Conservation (phyloP, 2,888 invertebrate genomes). For the Drosophila pegasa region DNA sequence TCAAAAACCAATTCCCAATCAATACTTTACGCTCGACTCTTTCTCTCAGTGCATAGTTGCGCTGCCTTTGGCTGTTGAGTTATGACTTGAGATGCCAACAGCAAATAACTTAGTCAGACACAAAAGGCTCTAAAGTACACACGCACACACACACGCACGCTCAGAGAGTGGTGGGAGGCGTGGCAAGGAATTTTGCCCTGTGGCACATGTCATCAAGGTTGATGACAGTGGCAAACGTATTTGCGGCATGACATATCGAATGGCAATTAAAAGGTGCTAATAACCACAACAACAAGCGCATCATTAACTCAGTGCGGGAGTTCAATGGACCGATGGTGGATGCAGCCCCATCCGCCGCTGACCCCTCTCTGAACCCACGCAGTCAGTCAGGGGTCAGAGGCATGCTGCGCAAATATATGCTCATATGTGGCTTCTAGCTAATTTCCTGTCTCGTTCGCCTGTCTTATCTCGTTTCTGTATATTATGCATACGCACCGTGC, state of each 20-base stretch:
- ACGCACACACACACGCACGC: conserved; percentile 20
- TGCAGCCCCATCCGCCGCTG: background rate
- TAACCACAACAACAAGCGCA: conserved; percentile 37
- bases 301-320: conserved; percentile 44
- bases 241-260: conserved; percentile 60
- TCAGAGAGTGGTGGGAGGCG: background rate
- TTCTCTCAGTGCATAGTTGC: conserved; percentile 12
- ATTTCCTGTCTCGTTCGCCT: conserved; percentile 74
- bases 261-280: conserved; percentile 68
- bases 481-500: conserved; percentile 72
- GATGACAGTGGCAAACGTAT: conserved; percentile 58
- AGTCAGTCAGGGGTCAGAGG: conserved; percentile 15
- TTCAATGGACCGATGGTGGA: conserved; percentile 60
- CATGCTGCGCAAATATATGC: conserved; percentile 13
- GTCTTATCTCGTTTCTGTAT: conserved; percentile 68
- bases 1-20: background rate
- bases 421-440: conserved; percentile 31
- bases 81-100: conserved; percentile 68
- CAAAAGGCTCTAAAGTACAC: conserved; percentile 70
- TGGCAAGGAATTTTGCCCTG: conserved; percentile 19
- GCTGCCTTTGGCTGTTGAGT: conserved; percentile 40
- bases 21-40: background rate
- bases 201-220: conserved; percentile 50
- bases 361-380: conserved; percentile 10
- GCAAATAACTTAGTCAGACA: conserved; percentile 71